A percentile compares a stretch with the other conserved stretches of the same genome.
Conservation (phyloP, 2,113 vertebrate genomes). For the Copsychus sechellarum region DNA sequence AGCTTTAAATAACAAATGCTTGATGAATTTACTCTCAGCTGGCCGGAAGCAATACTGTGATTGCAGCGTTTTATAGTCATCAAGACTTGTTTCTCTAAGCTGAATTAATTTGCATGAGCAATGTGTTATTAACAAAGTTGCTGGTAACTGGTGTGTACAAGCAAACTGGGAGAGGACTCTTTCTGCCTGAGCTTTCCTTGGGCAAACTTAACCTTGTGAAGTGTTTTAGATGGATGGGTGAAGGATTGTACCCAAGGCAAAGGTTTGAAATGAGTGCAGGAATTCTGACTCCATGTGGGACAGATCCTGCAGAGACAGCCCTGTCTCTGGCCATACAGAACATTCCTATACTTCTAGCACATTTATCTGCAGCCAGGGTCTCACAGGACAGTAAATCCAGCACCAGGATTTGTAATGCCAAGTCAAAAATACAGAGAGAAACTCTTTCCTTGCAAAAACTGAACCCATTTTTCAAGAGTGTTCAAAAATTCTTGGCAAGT, state of each 20-base stretch:
- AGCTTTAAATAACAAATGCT: conserved; percentile 58
- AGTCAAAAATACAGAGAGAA: background rate
- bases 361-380: background rate
- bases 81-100: conserved; percentile 60
- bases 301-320: background rate
- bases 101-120: conserved; percentile 70
- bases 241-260: background rate
- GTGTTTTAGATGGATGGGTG: background rate
- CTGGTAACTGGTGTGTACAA: background rate
- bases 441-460: background rate
- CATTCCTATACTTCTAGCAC: background rate
- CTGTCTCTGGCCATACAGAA: background rate
- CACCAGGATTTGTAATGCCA: background rate
- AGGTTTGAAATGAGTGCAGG: background rate
- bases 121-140: conserved; percentile 37
- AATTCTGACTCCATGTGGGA: fast-evolving
- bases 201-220: background rate
- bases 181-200: background rate
- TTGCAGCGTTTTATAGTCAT: conserved; percentile 71
- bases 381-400: background rate
- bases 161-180: background rate
- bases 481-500: background rate
- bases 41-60: conserved; percentile 63
- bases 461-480: background rate
- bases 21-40: conserved; percentile 72